A percentile compares a stretch with the other conserved stretches of the same genome.
phyloP scores from a whole-genome alignment of 2,797 vertebrate species.

The Sebastes wilsoni region DNA sequence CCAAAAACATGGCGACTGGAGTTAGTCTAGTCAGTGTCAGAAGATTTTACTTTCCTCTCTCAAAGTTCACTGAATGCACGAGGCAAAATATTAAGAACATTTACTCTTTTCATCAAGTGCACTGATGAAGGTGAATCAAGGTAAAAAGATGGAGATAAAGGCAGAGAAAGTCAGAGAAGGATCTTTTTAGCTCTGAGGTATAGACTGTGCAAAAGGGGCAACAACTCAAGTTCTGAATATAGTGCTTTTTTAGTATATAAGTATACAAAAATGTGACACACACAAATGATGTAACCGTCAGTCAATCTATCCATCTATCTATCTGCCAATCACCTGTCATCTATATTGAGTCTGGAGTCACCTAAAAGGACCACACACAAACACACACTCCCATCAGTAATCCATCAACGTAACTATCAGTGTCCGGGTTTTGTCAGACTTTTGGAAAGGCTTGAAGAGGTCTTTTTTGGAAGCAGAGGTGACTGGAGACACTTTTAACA shows the following conservation, averaged over 20 bases:
- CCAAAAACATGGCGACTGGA: background rate
- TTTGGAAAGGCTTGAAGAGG: background rate
- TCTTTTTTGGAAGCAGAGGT: constrained; percentile 7
- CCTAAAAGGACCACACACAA: background rate
- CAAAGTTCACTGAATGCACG: background rate
- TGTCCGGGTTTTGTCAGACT: constrained; percentile 16
- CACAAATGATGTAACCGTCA: background rate
- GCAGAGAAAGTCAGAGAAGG: background rate
- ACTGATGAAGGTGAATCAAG: background rate
- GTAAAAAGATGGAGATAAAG: background rate
- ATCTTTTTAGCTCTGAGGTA: background rate
- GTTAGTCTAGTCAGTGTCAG: background rate
- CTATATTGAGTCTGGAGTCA: background rate
- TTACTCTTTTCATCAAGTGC: background rate
- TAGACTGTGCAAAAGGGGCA: background rate
- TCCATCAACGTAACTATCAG: constrained; percentile 20
- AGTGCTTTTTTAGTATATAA: background rate
- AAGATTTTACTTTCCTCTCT: background rate
- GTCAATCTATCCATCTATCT: background rate
- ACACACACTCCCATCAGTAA: constrained; percentile 13
- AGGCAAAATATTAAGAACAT: background rate
- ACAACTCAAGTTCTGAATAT: background rate
- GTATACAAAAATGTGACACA: background rate
- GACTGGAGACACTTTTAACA: background rate
- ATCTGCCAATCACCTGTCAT: constrained; percentile 18